Evolutionary conservation across 2,888 invertebrate species (phyloP).

Genomic region (Hyposoter dolosus): DNA sequence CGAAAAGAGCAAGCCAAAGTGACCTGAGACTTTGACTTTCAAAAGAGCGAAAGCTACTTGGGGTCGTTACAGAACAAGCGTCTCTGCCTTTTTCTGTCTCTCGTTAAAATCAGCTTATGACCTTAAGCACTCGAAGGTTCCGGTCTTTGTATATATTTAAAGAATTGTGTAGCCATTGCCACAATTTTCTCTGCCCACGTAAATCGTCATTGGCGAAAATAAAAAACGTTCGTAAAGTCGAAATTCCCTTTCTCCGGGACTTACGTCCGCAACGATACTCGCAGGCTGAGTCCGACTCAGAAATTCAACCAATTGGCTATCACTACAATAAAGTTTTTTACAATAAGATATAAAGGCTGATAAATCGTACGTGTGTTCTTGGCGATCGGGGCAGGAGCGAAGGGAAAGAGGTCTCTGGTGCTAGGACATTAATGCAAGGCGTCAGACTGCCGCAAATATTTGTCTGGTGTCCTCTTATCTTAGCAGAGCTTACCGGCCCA

Average conservation of each 20-base stretch:
- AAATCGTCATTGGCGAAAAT: constrained; percentile 35
- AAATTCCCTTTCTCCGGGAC: neutral
- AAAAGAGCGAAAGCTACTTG: constrained; percentile 81
- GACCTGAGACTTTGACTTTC: constrained; percentile 75
- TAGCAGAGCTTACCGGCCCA: constrained; percentile 79
- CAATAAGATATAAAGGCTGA: constrained; percentile 48
- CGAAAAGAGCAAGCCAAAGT: constrained; percentile 61
- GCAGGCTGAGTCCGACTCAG: constrained; percentile 24
- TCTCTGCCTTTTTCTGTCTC: constrained; percentile 74
- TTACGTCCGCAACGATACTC: neutral
- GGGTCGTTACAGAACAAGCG: constrained; percentile 76
- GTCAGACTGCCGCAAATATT: constrained; percentile 79
- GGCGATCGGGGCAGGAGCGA: constrained; percentile 13
- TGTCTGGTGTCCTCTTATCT: constrained; percentile 79
- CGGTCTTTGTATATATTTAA: constrained; percentile 12
- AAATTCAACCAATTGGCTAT: constrained; percentile 19
- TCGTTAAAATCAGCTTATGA: constrained; percentile 81
- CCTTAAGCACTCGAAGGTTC: constrained; percentile 76
- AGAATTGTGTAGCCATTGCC: constrained; percentile 12
- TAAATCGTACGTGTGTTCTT: constrained; percentile 29
- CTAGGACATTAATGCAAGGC: constrained; percentile 72
- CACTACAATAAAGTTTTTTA: constrained; percentile 29
- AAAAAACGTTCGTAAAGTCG: neutral
- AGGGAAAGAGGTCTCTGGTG: constrained; percentile 32
- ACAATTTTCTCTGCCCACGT: neutral